Evolutionary conservation across 2,797 vertebrate genomes (phyloP).

Genomic region (Amblyopsis hoosieri): DNA sequence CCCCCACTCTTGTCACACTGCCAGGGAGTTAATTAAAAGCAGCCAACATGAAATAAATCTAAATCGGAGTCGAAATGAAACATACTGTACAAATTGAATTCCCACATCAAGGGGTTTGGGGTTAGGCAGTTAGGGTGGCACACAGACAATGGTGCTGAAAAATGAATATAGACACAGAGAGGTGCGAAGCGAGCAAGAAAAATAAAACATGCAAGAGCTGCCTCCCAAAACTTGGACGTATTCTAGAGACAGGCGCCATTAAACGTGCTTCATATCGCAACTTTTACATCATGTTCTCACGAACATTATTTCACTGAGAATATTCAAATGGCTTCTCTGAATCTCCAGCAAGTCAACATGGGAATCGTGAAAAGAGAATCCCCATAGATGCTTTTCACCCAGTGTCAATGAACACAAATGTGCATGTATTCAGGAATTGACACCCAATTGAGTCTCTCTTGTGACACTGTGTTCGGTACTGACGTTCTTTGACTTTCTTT

Average conservation of each 20-base stretch:
- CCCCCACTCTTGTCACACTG: slow-evolving; percentile 80
- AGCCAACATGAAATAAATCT: slow-evolving; percentile 93
- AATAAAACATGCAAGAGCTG: slow-evolving; percentile 37
- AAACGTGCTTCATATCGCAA: slow-evolving; percentile 43
- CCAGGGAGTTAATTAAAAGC: slow-evolving; percentile 97
- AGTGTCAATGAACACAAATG: no score
- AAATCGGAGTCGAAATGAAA: slow-evolving; percentile 94
- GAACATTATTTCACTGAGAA: not conserved
- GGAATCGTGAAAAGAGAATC: no score
- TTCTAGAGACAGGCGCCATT: slow-evolving; percentile 59
- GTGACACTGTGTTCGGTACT: no score
- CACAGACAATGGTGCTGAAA: slow-evolving; percentile 52
- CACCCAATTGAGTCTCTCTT: no score
- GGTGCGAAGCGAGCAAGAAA: slow-evolving; percentile 45
- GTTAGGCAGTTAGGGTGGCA: slow-evolving; percentile 41
- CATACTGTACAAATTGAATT: slow-evolving; percentile 93
- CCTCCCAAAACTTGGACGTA: slow-evolving; percentile 64
- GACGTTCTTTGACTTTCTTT: not conserved
- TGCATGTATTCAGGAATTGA: no score
- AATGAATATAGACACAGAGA: slow-evolving; percentile 79
- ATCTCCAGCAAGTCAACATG: no score
- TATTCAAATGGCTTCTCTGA: no score
- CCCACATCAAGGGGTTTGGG: slow-evolving; percentile 79
- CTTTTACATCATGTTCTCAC: slow-evolving; percentile 1
- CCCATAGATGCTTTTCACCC: no score